Evolutionary conservation across 2,888 invertebrate genomes (phyloP).

Genomic region (Lymantria monacha): DNA sequence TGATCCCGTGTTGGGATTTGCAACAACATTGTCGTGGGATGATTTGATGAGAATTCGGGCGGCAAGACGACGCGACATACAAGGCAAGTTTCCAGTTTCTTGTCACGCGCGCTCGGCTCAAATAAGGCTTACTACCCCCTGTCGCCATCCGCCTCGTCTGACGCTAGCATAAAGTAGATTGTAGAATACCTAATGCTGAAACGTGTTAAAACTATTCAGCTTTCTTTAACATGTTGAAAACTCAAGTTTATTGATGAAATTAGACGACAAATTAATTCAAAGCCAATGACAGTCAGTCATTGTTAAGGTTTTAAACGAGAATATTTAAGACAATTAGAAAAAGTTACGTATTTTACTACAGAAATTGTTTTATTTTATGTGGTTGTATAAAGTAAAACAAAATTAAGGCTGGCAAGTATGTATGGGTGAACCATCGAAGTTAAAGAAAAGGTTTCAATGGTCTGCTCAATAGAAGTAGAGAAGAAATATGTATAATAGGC

Average conservation of each 20-base stretch:
- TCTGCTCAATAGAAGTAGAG: too few species aligned
- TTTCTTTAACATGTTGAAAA: conserved; percentile 32
- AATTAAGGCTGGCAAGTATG: too few species aligned
- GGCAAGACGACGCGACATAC: conserved; percentile 68
- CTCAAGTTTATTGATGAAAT: conserved; percentile 22
- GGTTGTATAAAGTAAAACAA: too few species aligned
- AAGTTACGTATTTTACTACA: too few species aligned
- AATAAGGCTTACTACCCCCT: conserved; percentile 77
- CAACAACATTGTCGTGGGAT: conserved; percentile 74
- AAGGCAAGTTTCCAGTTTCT: conserved; percentile 74
- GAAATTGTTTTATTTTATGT: too few species aligned
- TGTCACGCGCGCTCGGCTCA: conserved; percentile 77
- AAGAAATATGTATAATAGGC: too few species aligned
- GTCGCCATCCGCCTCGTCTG: conserved; percentile 60
- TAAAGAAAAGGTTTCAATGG: too few species aligned
- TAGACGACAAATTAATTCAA: conserved; percentile 14
- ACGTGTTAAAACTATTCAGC: conserved; percentile 46
- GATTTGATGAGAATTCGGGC: conserved; percentile 78
- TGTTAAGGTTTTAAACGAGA: not conserved
- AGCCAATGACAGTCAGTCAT: not conserved
- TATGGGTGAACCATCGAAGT: too few species aligned
- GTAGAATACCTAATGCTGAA: conserved; percentile 72
- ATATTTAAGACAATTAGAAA: not conserved
- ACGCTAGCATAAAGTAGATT: conserved; percentile 65
- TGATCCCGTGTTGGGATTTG: conserved; percentile 77